Evolutionary conservation across 2,113 vertebrate genomes (phyloP).

Genomic region (Lontra canadensis): DNA sequence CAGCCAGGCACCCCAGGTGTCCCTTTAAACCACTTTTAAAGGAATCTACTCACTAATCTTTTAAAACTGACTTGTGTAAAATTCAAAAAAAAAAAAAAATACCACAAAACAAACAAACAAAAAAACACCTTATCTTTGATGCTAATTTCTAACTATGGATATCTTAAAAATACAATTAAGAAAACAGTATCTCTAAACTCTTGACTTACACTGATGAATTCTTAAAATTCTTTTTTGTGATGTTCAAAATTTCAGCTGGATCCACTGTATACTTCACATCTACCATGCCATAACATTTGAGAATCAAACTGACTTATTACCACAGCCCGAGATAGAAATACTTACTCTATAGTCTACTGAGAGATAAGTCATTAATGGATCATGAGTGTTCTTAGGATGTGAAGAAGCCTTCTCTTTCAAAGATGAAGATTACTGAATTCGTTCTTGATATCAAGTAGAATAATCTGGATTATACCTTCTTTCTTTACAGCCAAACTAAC

Average conservation of each 20-base stretch:
- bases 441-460: conserved; percentile 21
- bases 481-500: background rate
- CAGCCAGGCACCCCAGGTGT: background rate
- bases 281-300: background rate
- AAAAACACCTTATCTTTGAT: background rate
- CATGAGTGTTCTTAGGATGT: background rate
- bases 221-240: background rate
- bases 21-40: background rate
- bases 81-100: background rate
- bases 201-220: background rate
- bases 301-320: background rate
- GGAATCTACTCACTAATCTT: background rate
- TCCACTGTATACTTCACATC: background rate
- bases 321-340: background rate
- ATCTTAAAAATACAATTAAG: background rate
- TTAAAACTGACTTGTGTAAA: background rate
- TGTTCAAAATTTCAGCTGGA: background rate
- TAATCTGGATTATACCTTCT: background rate
- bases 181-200: background rate
- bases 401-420: background rate
- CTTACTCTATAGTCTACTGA: background rate
- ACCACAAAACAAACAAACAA: background rate
- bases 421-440: conserved; percentile 18
- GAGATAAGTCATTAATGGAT: background rate
- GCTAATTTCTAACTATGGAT: background rate